Conservation (phyloP, 1,140 invertebrate species). For the Bombus turneri region DNA sequence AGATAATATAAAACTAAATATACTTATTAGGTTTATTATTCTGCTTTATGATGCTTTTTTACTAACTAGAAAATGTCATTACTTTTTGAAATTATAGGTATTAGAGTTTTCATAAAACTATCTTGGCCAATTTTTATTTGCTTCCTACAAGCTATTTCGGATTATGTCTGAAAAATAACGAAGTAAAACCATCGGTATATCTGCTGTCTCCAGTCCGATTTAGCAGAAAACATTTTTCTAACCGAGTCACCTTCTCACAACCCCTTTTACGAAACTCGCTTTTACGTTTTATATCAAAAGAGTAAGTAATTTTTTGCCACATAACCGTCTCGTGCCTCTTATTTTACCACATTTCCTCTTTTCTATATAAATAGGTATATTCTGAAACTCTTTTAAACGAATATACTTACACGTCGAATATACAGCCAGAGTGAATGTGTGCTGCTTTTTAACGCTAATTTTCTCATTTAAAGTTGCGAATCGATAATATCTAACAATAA, state of each 20-base stretch:
- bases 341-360: background rate
- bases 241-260: background rate
- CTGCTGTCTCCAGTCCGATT: slow-evolving; percentile 4
- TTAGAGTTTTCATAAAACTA: background rate
- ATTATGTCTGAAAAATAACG: background rate
- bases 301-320: background rate
- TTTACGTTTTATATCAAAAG: background rate
- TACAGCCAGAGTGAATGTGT: background rate
- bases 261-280: background rate
- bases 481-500: too few relatives aligned
- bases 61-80: too few relatives aligned
- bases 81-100: too few relatives aligned
- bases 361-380: background rate
- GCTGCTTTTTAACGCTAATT: background rate
- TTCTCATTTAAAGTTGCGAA: background rate
- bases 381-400: background rate
- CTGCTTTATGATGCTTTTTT: too few relatives aligned
- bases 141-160: background rate
- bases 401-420: background rate
- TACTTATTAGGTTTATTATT: too few relatives aligned
- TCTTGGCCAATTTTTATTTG: background rate
- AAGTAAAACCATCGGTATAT: background rate
- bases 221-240: slow-evolving; percentile 5
- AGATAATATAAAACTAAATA: too few relatives aligned
- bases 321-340: background rate